Percentiles rank a stretch among this genome's conserved stretches.
phyloP scores from a whole-genome alignment of 1,140 invertebrate species.

The Hydropsyche tenuis region DNA sequence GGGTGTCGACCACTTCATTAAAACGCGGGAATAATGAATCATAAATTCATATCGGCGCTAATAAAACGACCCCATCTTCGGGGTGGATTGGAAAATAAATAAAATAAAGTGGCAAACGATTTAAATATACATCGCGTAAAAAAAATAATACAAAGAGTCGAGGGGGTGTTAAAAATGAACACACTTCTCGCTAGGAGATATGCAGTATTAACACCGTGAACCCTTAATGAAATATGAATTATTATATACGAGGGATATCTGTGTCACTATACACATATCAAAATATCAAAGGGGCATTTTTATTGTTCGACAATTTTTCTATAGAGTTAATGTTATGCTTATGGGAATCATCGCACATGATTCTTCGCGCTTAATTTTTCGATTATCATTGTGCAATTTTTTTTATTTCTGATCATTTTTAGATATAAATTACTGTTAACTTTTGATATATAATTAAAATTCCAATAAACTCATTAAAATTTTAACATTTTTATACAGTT shows the following conservation, averaged over 20 bases:
- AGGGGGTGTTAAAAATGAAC: constrained; percentile 28
- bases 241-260: constrained; percentile 39
- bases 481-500: too few relatives aligned
- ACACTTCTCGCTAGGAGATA: constrained; percentile 12
- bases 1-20: constrained; percentile 25
- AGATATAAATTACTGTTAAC: too few relatives aligned
- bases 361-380: not conserved
- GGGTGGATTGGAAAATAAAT: not conserved
- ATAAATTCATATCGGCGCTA: constrained; percentile 26
- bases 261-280: not conserved
- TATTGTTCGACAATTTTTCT: constrained; percentile 21
- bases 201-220: constrained; percentile 3
- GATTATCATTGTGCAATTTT: not conserved
- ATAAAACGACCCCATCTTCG: constrained; percentile 3
- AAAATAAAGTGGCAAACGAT: constrained; percentile 40
- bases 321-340: not conserved
- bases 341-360: constrained; percentile 21
- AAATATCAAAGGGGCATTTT: not conserved
- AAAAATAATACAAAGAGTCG: not conserved
- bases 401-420: too few relatives aligned
- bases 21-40: constrained; percentile 34
- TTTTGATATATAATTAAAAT: too few relatives aligned
- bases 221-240: constrained; percentile 49
- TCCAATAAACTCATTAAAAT: too few relatives aligned
- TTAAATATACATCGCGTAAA: too few relatives aligned